phyloP scores from a whole-genome alignment of 2,113 vertebrate genomes.

The Camarhynchus parvulus region DNA sequence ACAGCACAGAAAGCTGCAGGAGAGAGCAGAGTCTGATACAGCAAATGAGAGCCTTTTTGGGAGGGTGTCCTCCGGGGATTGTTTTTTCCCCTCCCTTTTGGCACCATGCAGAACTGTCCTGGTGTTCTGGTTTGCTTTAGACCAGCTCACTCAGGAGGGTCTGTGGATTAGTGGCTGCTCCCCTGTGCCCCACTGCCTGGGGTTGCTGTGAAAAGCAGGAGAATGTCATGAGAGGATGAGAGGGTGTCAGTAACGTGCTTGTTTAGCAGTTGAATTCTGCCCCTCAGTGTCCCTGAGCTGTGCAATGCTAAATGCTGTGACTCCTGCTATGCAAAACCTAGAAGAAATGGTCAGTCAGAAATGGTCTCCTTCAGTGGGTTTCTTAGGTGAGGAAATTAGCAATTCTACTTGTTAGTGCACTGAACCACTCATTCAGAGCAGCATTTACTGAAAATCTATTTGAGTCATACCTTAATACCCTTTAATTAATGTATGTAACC shows the following conservation, averaged over 20 bases:
- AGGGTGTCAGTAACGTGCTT: background rate
- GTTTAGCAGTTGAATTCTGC: background rate
- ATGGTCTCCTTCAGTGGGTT: background rate
- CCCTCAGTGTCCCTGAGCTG: background rate
- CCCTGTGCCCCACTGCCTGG: background rate
- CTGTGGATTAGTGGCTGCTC: background rate
- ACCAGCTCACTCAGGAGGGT: fast-evolving
- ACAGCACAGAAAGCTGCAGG: background rate
- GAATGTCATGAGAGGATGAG: background rate
- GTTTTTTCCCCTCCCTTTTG: background rate
- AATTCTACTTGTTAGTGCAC: background rate
- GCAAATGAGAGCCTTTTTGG: background rate
- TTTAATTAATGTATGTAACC: background rate
- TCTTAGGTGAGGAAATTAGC: background rate
- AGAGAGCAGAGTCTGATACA: fast-evolving
- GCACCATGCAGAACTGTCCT: background rate
- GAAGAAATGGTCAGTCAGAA: background rate
- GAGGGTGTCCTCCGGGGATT: background rate
- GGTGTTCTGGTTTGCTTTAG: background rate
- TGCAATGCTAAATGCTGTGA: fast-evolving
- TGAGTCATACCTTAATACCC: background rate
- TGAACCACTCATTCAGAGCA: background rate
- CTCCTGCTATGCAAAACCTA: background rate
- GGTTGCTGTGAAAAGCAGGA: background rate
- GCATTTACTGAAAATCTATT: background rate